Base-by-base conservation (phyloP, 1,140 invertebrate species). In the Hydropsyche tenuis region DNA sequence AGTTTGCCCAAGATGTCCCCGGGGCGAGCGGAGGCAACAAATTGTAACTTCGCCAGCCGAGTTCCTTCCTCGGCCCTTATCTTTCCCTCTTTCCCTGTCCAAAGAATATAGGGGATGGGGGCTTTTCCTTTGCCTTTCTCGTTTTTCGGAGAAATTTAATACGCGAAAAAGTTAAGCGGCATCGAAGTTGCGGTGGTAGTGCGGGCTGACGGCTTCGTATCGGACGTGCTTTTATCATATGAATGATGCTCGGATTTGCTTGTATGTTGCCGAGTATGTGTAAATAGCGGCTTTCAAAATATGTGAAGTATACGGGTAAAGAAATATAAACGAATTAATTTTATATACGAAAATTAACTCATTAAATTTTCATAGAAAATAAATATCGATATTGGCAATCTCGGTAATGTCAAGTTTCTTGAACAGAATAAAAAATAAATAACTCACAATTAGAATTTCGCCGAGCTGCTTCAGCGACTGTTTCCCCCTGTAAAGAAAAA, bases 371-470 rank as follows among this genome's bases (percentile, higher is more conserved):
- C n/a, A n/a, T n/a, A n/a, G n/a, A n/a, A 37, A 37, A 37, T 37
- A 37, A 37, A 3, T 9, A 37, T 37, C 30, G 9, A 9, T 37
- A 4, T 37, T 37, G 30, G 9, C 30, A 37, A 37, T 4, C 30
- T 4, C 30, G 30, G 3, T 9, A 37, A 37, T 4, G 9, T 37
- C 9, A 37, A n/a, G 3, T 37, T 37, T 37, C 9, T 37, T 9
- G 9, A 4, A 9, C 30, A 37, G 30, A 37, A 37, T 37, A 37
- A 37, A 37, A 37, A 37, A 37, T 37, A 9, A 37, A 56, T 23
- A 23, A 70, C 68, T 70, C 25, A 70, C 68, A 42, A 56, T 56
- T 45, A 70, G 16, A 42, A 22, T 56, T 7, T 70, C 51, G 48
- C 51, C 68, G 4, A 6, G 20, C n/a, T 11, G 16, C 42, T 37